These are phyloP conservation scores for Lordiphosa clarofinis DNA, from an alignment of 1,140 invertebrate species.

Conservation along the genomic window DNA sequence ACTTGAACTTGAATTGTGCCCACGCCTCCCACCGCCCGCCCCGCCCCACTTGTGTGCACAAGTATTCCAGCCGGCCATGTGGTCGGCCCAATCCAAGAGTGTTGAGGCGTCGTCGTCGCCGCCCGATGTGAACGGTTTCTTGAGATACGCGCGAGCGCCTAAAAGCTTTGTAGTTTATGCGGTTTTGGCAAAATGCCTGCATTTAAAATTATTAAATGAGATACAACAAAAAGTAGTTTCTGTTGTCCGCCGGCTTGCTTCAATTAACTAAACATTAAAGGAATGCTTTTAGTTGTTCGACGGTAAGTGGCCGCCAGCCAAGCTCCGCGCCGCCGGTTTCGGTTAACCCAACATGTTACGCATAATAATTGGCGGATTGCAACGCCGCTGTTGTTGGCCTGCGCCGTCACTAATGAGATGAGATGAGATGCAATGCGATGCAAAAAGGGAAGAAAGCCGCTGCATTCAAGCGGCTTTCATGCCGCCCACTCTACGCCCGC, in stretches of 20 bases:
- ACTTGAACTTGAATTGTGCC: constrained; percentile 62
- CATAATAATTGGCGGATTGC: constrained; percentile 60
- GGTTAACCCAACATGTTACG: constrained; percentile 65
- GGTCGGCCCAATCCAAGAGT: constrained; percentile 17
- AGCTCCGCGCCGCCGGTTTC: constrained; percentile 29
- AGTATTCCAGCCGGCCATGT: constrained; percentile 11
- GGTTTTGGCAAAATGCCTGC: constrained; percentile 67
- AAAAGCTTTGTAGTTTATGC: constrained; percentile 74
- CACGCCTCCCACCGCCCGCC: background rate
- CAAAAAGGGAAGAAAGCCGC: too few species aligned
- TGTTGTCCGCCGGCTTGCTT: constrained; percentile 38
- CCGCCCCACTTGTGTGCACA: background rate
- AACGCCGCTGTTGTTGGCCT: constrained; percentile 3
- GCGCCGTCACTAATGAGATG: constrained; percentile 7
- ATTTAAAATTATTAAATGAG: constrained; percentile 49
- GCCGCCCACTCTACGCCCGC: too few species aligned
- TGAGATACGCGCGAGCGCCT: constrained; percentile 52
- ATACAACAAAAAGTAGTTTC: constrained; percentile 42
- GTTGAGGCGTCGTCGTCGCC: constrained; percentile 7
- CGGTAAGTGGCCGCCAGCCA: constrained; percentile 42
- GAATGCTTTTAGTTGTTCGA: constrained; percentile 63
- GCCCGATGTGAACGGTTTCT: constrained; percentile 39
- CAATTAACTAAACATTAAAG: constrained; percentile 73
- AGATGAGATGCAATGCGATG: background rate
- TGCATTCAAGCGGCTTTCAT: too few species aligned